Base-by-base conservation (phyloP, 2,797 vertebrate genomes). In the Lepus townsendii region DNA sequence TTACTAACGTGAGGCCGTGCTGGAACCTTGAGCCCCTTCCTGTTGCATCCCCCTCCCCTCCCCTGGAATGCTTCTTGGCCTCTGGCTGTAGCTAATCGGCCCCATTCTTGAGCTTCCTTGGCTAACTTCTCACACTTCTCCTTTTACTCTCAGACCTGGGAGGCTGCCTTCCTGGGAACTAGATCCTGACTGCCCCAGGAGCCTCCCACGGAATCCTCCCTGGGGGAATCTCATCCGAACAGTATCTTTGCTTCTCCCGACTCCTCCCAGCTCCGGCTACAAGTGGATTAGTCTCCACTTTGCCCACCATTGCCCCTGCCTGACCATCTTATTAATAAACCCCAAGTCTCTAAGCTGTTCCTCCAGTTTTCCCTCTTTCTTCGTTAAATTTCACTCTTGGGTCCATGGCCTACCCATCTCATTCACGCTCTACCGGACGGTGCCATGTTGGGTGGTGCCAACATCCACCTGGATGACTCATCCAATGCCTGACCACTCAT, bases 51-150 rank as follows among this genome's bases (percentile, higher is more conserved):
- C 42, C 63, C n/a, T 93, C 38, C 62, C 60, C 79, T 79, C 68
- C 79, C 85, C 89, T 85, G 85, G 80, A 91, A 76, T 76, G 80
- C 80, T 71, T 79, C 85, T 63, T 85, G 85, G 42, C 80, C 90
- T 89, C 88, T n/a, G 50, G 85, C 69, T 92, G 68, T 17, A 32
- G 12, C 85, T 78, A 66, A 77, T 83, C 38, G 52, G 38, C 10
- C 27, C 73, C 90, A 78, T 77, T 92, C 78, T 42, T 73, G 78
- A 84, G 78, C 73, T 91, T 91, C 71, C 76, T 73, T 57, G 54
- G 65, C 71, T 86, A 42, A 30, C 35, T 92, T 83, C 63, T 92
- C 69, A 82, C 85, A 77, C 26, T 65, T 20, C 82, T 82, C 42
- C 30, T 72, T 68, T 30, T 57, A 27, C 84, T 82, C 30, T 20